A percentile compares a stretch with the other conserved stretches of the same genome.
phyloP scores from a whole-genome alignment of 1,140 invertebrate genomes.

The Saccostrea glomerata region DNA sequence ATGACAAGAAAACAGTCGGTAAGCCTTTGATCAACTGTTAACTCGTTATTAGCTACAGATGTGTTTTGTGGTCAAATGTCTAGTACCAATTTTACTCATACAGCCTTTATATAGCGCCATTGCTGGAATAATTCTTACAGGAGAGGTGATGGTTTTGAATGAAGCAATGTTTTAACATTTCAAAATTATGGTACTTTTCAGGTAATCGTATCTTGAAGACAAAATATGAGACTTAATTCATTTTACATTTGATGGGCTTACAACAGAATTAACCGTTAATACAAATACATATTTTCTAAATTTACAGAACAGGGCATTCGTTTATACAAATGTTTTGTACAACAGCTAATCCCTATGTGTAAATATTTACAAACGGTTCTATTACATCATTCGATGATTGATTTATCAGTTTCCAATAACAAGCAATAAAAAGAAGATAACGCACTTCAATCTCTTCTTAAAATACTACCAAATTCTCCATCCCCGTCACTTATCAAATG shows the following conservation, averaged over 20 bases:
- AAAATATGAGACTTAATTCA: no score
- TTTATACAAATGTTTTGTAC: conserved; percentile 10
- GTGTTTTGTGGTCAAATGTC: no score
- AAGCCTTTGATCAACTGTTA: background rate
- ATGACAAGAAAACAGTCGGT: background rate
- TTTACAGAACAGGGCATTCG: background rate
- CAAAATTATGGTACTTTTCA: background rate
- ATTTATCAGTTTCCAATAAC: conserved; percentile 28
- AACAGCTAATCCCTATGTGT: conserved; percentile 5
- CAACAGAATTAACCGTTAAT: background rate
- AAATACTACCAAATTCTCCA: background rate
- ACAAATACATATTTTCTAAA: background rate
- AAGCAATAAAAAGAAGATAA: background rate
- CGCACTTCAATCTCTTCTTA: conserved; percentile 8
- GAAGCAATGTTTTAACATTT: no score
- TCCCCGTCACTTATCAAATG: background rate
- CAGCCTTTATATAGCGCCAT: no score
- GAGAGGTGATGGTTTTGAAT: no score
- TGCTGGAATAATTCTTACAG: no score
- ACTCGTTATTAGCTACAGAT: no score
- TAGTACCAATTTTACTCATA: no score
- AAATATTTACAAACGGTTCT: conserved; percentile 7
- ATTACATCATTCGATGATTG: background rate
- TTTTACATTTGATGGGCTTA: background rate
- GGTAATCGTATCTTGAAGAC: background rate